Evolutionary conservation across 92 coral and sea anemone genomes (phyloP), one percentile per base, ranked within the genome.

Genomic region (Siderastrea radians): DNA sequence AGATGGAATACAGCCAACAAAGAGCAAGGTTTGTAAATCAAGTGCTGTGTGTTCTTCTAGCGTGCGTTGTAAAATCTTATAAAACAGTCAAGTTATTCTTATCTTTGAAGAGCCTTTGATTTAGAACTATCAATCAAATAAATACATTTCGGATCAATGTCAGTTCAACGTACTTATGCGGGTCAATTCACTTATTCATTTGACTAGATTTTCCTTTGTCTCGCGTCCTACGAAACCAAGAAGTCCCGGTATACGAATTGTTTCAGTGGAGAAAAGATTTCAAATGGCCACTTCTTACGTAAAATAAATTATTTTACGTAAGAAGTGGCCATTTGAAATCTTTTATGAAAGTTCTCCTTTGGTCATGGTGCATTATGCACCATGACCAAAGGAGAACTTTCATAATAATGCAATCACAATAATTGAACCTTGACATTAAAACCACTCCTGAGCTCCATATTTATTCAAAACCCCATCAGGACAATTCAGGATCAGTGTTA

Each of bases 1-100:
- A 84, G 96, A 92, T 75, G 98, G 93, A 4, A 53, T 50, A 13
- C 86, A 90, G 12, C 99, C 99, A 49, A 77, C 59, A 74, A 90
- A 94, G 55, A 78, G 79, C 57, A 95, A 92, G 96, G 96, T 93
- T 45, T 65, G 83, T 70, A 67, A 67, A 46, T 45, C 15, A 70
- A 14, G 9, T 7, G 43, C 8, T 43, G 51, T 62, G 43, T 48
- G 17, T 14, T 11, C 17, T 4, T 47, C 57, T 43, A 3, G 5
- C 3, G 8, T 19, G 12, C 49, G 70, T 53, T 67, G 64, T 44
- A 4, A 54, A 12, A 65, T 12, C 43, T 49, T 7, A 26, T 9
- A 48, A n/a, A 10, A 12, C 26, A 3, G n/a, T 63, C 19, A 19
- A 65, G 2, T 67, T 17, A 67, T 10, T 67, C 13, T 67, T 38